Percentiles rank a stretch among this genome's conserved stretches.
Conservation (phyloP, 2,797 vertebrate genomes). For the Siniperca obscura region DNA sequence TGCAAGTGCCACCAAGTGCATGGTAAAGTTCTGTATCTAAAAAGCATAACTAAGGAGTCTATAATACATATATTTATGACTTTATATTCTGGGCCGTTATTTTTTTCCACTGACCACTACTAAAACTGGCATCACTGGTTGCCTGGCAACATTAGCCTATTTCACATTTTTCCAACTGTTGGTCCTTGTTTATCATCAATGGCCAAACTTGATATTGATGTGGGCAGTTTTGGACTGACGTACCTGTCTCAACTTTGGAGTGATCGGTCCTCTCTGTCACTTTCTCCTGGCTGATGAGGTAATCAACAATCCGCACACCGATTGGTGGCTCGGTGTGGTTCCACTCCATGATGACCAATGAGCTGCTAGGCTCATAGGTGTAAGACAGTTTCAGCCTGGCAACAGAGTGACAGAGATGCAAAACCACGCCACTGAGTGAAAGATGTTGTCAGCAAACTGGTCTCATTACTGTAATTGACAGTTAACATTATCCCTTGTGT, state of each 20-base stretch:
- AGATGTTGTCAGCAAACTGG: conserved; percentile 33
- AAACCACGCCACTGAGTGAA: conserved; percentile 28
- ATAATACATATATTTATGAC: background rate
- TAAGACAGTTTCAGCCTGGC: conserved; percentile 92
- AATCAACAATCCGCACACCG: conserved; percentile 95
- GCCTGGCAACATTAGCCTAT: background rate
- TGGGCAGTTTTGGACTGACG: conserved; percentile 17
- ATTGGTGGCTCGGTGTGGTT: conserved; percentile 95
- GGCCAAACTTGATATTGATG: conserved; percentile 14
- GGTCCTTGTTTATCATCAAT: background rate
- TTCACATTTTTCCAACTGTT: background rate
- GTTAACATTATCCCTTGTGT: conserved; percentile 24
- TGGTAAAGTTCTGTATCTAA: background rate
- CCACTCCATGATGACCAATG: conserved; percentile 96
- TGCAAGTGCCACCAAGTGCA: background rate
- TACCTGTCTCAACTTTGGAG: conserved; percentile 98
- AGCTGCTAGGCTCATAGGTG: conserved; percentile 96
- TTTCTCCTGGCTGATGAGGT: conserved; percentile 97
- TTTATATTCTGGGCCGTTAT: background rate
- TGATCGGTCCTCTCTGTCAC: conserved; percentile 96
- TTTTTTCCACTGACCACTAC: background rate
- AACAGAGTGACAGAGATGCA: conserved; percentile 46
- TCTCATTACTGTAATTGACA: conserved; percentile 49
- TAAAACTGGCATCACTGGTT: conserved; percentile 20
- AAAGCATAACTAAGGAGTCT: background rate